Evolutionary conservation across 2,888 invertebrate species (phyloP), one percentile per base, ranked within the genome.

Genomic region (Napeogenes sylphis): DNA sequence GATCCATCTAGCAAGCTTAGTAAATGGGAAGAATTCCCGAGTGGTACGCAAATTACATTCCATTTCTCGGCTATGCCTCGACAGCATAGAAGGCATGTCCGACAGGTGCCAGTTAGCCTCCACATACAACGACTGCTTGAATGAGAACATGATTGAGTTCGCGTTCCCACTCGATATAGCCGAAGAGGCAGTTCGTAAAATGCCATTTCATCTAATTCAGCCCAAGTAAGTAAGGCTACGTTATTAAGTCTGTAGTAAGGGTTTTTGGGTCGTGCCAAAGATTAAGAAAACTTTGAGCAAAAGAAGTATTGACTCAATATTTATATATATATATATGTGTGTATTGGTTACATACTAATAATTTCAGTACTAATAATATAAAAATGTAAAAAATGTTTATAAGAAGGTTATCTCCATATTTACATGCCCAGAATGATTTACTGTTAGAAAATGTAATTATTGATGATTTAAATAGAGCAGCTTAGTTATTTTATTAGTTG

Each of bases 121-220:
- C 0, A 87, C 87, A 0, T 90, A 90, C 73, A 90, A 89, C 56
- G 89, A 90, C 71, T 90, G 90, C 60, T 67, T 90, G 10, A 90
- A 90, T 45, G 89, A 89, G 56, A 90, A 89, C 67, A 90, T 90
- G 90, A 73, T 83, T 21, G 90, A 90, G 55, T 90, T 90, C 56
- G 83, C 88, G 0, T 90, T 90, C 61, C 90, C 90, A 0, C 70
- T 89, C 2, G 90, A 90, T 4, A 81, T 90, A 3, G 90, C 89
- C 4, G 89, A 89, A 56, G 89, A 90, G 59, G 88, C 85, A 0
- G 89, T 89, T 0, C 80, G 85, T 46, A 89, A 89, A 71, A 89
- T 90, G 89, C 90, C 90, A 0, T 90, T 89, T 61, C 90, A 90
- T 74, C 76, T 90, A 3, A 87, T 88, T 75, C 85, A 87, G 60